Conservation (phyloP, 2,113 vertebrate genomes). For the Pygoscelis antarcticus region DNA sequence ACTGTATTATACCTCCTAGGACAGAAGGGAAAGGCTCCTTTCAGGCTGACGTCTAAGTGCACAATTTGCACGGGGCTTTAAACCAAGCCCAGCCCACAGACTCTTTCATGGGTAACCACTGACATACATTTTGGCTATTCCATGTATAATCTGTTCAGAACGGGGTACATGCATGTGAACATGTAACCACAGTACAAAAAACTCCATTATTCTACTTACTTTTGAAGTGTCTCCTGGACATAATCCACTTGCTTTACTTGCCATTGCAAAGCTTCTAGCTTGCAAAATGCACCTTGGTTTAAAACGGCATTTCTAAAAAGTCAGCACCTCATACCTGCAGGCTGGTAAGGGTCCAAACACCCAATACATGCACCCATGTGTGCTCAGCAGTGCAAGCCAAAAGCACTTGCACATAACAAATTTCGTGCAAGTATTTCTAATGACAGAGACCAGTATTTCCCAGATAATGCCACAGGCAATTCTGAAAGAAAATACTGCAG, state of each 20-base stretch:
- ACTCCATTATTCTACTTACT: background rate
- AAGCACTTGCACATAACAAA: background rate
- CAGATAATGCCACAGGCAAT: background rate
- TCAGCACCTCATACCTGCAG: background rate
- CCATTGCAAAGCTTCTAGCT: background rate
- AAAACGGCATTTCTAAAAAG: background rate
- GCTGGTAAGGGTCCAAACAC: background rate
- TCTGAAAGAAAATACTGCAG: slow-evolving; percentile 32
- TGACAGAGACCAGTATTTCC: background rate
- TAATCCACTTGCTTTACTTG: background rate
- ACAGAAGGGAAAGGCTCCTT: background rate
- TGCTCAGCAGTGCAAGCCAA: background rate
- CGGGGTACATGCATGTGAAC: background rate
- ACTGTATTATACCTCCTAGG: background rate
- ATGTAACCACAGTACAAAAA: background rate
- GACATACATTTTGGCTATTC: background rate
- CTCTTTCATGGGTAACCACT: background rate
- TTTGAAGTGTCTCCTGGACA: background rate
- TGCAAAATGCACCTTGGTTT: background rate
- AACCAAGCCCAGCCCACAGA: background rate
- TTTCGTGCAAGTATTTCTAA: background rate
- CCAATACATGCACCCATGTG: background rate
- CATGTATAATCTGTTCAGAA: background rate
- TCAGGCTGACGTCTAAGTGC: background rate
- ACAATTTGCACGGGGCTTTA: background rate